Conservation (phyloP, 1,140 invertebrate genomes). For the Diorhabda sublineata region DNA sequence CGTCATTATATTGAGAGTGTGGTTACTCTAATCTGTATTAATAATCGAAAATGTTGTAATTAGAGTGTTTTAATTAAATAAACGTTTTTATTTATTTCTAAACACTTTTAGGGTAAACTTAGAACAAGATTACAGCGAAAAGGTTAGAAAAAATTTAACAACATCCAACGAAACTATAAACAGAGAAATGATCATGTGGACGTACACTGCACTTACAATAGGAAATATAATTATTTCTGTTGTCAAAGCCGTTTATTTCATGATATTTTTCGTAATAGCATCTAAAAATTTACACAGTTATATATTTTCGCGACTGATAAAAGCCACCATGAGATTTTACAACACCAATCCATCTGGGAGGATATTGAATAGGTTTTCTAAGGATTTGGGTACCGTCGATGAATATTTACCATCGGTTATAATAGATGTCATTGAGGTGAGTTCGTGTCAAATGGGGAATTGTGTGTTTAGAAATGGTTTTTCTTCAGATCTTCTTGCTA, state of each 20-base stretch:
- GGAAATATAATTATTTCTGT: conserved; percentile 56
- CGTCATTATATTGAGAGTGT: no score
- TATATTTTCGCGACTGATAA: conserved; percentile 60
- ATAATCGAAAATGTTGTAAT: no score
- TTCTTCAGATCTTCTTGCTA: conserved; percentile 21
- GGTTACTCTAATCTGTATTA: no score
- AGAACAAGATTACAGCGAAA: conserved; percentile 39
- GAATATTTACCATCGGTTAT: conserved; percentile 41
- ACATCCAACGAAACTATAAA: conserved; percentile 24
- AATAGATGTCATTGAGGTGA: conserved; percentile 39
- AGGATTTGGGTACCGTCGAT: conserved; percentile 50
- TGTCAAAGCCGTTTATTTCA: conserved; percentile 36
- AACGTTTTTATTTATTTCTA: background rate
- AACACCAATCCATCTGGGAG: conserved; percentile 55
- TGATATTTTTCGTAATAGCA: conserved; percentile 38
- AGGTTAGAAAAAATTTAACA: conserved; percentile 20
- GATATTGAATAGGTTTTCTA: conserved; percentile 55
- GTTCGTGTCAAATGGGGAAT: background rate
- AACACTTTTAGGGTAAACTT: conserved; percentile 39
- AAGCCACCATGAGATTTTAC: conserved; percentile 58
- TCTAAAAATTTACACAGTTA: conserved; percentile 56
- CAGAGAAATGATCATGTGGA: conserved; percentile 42
- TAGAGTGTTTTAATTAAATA: no score
- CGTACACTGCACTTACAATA: conserved; percentile 57
- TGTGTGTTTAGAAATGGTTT: background rate